These are phyloP conservation scores for Temnothorax ravouxi DNA, from an alignment of 2,888 invertebrate genomes.

Conservation along the genomic window DNA sequence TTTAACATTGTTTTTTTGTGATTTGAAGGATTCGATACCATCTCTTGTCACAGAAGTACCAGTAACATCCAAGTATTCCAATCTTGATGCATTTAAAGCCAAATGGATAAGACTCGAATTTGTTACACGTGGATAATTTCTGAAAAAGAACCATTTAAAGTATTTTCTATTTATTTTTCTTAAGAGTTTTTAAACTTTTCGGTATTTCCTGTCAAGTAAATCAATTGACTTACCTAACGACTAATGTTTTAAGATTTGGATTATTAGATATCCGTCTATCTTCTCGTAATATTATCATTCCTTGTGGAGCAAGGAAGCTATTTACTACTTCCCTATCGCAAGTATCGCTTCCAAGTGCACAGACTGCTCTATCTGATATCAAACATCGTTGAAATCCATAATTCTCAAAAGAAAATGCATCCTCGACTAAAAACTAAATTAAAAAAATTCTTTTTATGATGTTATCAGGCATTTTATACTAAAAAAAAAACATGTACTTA, in stretches of 20 bases:
- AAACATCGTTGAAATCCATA: conserved; percentile 60
- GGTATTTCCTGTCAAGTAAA: conserved; percentile 50
- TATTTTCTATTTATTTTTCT: background rate
- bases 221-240: conserved; percentile 81
- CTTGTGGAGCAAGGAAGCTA: conserved; percentile 70
- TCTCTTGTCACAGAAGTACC: conserved; percentile 89
- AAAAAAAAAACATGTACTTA: background rate
- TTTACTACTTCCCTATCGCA: conserved; percentile 79
- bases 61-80: conserved; percentile 89
- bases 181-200: conserved; percentile 1
- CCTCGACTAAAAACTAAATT: conserved; percentile 69
- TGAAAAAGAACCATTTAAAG: conserved; percentile 78
- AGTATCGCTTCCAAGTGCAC: conserved; percentile 80
- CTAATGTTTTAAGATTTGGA: conserved; percentile 83
- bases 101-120: conserved; percentile 89
- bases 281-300: conserved; percentile 78
- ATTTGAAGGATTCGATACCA: conserved; percentile 89
- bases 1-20: conserved; percentile 87
- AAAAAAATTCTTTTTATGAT: conserved; percentile 22
- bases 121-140: conserved; percentile 89
- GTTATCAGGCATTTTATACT: background rate
- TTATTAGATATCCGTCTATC: conserved; percentile 80
- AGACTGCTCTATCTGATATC: conserved; percentile 82
- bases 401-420: conserved; percentile 63
- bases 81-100: conserved; percentile 88